Percentiles rank a stretch among this genome's conserved stretches.
phyloP scores from a whole-genome alignment of 2,888 invertebrate species.

The Lasioglossum oenotherae region DNA sequence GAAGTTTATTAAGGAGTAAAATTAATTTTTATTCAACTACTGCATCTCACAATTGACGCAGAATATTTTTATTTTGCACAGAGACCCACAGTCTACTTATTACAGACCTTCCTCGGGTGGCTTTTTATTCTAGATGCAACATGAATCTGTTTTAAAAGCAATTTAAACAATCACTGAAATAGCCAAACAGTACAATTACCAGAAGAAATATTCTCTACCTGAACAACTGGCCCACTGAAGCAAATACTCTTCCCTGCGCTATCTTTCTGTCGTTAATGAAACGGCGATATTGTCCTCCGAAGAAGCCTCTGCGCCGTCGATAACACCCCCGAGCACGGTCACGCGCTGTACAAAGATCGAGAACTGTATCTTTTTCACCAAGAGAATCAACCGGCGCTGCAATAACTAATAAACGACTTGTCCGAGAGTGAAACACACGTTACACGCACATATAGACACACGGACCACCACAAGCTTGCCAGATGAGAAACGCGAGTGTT shows the following conservation, averaged over 20 bases:
- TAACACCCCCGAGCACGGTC: conserved; percentile 66
- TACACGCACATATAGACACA: conserved; percentile 8
- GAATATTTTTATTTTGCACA: background rate
- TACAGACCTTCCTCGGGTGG: too few species aligned
- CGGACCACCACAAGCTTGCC: conserved; percentile 28
- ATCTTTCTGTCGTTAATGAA: background rate
- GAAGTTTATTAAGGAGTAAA: too few species aligned
- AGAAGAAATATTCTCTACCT: background rate
- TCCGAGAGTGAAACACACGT: conserved; percentile 17
- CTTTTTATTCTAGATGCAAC: too few species aligned
- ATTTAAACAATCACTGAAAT: background rate
- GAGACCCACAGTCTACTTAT: too few species aligned
- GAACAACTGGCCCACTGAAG: background rate
- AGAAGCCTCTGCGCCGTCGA: conserved; percentile 36
- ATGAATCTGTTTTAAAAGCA: too few species aligned
- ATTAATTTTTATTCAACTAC: too few species aligned
- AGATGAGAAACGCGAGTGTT: conserved; percentile 52
- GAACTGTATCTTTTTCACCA: conserved; percentile 47
- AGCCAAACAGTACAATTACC: background rate
- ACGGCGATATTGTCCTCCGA: conserved; percentile 55
- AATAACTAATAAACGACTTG: conserved; percentile 23
- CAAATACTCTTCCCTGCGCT: background rate
- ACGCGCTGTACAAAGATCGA: conserved; percentile 55
- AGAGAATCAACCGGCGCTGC: conserved; percentile 41
- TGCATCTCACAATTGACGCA: background rate